These are phyloP conservation scores for Cryptops parisi DNA, from an alignment of 2,888 invertebrate genomes.

Conservation along the genomic window DNA sequence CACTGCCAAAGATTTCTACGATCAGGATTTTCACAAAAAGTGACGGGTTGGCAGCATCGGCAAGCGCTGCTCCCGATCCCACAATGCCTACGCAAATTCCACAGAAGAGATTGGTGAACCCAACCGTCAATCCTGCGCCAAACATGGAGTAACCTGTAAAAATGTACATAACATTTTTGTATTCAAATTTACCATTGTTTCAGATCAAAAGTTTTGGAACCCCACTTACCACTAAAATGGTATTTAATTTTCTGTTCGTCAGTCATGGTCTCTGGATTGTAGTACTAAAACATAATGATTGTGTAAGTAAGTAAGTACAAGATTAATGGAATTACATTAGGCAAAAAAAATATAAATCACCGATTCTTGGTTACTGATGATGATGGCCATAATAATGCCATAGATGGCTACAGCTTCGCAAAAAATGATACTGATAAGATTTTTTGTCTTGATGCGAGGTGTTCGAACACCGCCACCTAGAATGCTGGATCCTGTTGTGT, in stretches of 20 bases:
- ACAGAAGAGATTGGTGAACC: constrained; percentile 90
- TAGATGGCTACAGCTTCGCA: constrained; percentile 99
- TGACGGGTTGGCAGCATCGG: constrained; percentile 92
- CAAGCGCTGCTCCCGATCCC: constrained; percentile 90
- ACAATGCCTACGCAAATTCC: constrained; percentile 96
- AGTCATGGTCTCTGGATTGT: too few relatives aligned
- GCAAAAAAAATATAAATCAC: neutral
- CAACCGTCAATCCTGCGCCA: constrained; percentile 88
- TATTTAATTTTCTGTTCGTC: too few relatives aligned
- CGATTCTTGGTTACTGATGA: constrained; percentile 80
- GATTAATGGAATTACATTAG: too few relatives aligned
- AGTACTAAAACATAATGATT: too few relatives aligned
- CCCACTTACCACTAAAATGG: neutral
- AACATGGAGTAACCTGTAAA: constrained; percentile 83
- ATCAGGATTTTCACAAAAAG: constrained; percentile 97
- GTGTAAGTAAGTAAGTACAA: too few relatives aligned
- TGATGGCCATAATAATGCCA: constrained; percentile 96
- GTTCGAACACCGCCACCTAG: constrained; percentile 97
- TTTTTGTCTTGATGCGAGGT: constrained; percentile 97
- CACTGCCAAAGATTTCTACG: constrained; percentile 97
- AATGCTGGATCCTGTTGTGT: constrained; percentile 91
- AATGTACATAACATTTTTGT: neutral
- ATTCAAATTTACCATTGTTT: neutral
- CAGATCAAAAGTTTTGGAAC: neutral
- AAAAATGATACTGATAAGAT: constrained; percentile 98